Evolutionary conservation across 1,140 invertebrate species (phyloP), one percentile per base, ranked within the genome.

Genomic region (Apis laboriosa): DNA sequence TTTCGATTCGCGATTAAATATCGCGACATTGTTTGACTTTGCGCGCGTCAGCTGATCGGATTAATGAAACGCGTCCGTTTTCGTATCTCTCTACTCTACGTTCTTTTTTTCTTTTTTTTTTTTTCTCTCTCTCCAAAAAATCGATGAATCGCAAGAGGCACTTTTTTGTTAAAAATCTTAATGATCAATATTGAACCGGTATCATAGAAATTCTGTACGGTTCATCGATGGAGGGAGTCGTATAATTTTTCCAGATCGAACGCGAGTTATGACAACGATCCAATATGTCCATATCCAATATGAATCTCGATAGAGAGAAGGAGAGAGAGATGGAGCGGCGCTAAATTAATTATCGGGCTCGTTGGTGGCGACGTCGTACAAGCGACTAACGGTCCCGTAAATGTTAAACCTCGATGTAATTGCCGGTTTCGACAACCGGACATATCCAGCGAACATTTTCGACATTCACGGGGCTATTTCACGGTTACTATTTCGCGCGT

Each of bases 291-390:
- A n/a, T n/a, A n/a, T n/a, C n/a, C n/a, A n/a, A n/a, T n/a, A n/a
- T n/a, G 79, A 11, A 17, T 68, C 21, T 19, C 49, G 9, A 77
- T 34, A 34, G 21, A 51, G 8, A 34, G 3, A 3, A 2, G 12
- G 58, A 4, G 55, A 7, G 66, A 11, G 0, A 84, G 82, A 72
- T 85, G 63, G 67, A 86, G 71, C 84, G 58, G 55, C 7, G 68
- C 28, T 72, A 81, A 77, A 86, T 86, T 86, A 86, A 86, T 86
- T 86, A 86, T 76, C 73, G 61, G 56, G 61, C 61, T 71, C 71
- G 76, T 86, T 64, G 49, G 58, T 19, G 15, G n/a, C 28, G 49
- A 15, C 51, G 58, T 15, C 15, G 28, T 67, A n/a, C 75, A 43
- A 56, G 51, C 63, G 55, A 19, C 64, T 51, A 68, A 68, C 64